phyloP scores from a whole-genome alignment of 2,113 vertebrate genomes.

The Gallinago undulata region DNA sequence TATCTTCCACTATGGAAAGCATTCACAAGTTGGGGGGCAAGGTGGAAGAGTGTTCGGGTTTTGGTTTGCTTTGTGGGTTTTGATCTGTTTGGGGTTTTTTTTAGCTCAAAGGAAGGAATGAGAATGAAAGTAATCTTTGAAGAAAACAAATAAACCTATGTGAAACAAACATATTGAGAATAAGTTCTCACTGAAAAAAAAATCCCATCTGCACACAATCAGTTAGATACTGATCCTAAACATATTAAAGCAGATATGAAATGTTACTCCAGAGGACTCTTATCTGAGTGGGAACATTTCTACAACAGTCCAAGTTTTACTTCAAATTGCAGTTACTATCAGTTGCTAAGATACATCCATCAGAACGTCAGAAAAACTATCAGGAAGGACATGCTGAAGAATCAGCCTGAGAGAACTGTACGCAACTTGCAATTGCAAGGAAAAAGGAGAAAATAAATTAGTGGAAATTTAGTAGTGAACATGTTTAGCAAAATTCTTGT shows the following conservation, averaged over 20 bases:
- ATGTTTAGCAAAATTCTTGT: not conserved
- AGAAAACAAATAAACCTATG: not conserved
- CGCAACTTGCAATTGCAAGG: not conserved
- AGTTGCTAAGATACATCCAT: conserved; percentile 56
- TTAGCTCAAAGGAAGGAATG: not conserved
- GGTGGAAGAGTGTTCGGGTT: not conserved
- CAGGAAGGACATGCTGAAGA: conserved; percentile 41
- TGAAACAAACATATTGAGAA: not conserved
- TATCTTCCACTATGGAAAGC: not conserved
- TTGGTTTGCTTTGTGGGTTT: not conserved
- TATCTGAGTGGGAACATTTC: conserved; percentile 64
- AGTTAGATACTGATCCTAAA: conserved; percentile 1
- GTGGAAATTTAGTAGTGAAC: not conserved
- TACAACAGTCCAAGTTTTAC: conserved; percentile 49
- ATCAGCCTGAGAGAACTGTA: not conserved
- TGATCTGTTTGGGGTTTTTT: not conserved
- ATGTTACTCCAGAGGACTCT: conserved; percentile 37
- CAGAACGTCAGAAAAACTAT: conserved; percentile 39
- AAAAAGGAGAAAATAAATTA: not conserved
- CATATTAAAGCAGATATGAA: conserved; percentile 24
- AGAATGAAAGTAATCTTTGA: not conserved
- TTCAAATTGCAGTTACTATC: conserved; percentile 50
- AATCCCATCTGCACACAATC: not conserved
- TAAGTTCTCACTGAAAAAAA: not conserved
- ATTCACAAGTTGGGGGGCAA: not conserved